Conservation (phyloP, 2,888 invertebrate genomes). For the Griposia aprilina region DNA sequence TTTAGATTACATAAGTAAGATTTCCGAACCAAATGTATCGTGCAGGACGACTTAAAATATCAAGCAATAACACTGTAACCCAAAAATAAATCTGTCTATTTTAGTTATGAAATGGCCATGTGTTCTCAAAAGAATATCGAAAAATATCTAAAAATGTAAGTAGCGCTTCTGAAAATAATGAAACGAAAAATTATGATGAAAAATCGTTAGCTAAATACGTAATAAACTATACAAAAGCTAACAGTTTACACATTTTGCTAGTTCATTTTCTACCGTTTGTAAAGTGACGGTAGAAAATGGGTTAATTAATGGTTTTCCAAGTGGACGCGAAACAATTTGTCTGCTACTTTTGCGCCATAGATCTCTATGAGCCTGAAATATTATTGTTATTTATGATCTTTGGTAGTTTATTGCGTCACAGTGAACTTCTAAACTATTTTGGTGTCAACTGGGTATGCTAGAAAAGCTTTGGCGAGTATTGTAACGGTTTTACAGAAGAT, state of each 20-base stretch:
- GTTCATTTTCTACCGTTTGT: constrained; percentile 45
- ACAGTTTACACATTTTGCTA: constrained; percentile 23
- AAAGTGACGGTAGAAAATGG: constrained; percentile 55
- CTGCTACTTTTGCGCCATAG: constrained; percentile 42
- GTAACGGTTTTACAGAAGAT: background rate
- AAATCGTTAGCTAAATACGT: background rate
- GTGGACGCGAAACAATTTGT: constrained; percentile 54
- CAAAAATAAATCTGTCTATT: background rate
- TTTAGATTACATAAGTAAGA: background rate
- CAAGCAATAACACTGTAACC: background rate
- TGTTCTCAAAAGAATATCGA: background rate
- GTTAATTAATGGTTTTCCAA: constrained; percentile 57
- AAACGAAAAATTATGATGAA: no score
- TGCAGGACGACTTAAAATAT: background rate
- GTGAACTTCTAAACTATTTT: constrained; percentile 23
- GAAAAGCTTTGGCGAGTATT: background rate
- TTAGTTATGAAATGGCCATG: background rate
- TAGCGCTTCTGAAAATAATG: no score
- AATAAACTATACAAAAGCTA: constrained; percentile 13
- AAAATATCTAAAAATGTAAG: background rate
- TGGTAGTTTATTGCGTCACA: constrained; percentile 23
- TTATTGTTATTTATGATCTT: constrained; percentile 57
- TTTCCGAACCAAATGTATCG: background rate
- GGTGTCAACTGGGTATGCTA: background rate
- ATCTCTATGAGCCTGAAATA: constrained; percentile 51